Evolutionary conservation across 1,140 invertebrate species (phyloP).

Genomic region (Aplysia californica): DNA sequence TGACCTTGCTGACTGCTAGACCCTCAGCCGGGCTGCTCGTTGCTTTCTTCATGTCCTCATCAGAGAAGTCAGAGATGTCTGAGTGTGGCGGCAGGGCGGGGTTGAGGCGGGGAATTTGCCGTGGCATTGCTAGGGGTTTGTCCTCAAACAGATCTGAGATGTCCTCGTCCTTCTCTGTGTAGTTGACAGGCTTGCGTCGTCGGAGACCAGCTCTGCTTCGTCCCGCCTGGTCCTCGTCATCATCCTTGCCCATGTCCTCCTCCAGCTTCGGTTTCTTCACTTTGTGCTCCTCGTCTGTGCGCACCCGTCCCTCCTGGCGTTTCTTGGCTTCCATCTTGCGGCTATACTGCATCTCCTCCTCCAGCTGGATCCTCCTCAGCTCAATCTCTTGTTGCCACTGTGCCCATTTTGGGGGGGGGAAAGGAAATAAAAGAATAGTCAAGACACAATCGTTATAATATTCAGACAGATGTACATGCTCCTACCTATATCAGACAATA

Average conservation of each 20-base stretch:
- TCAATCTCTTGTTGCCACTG: slow-evolving; percentile 27
- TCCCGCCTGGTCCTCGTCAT: slow-evolving; percentile 21
- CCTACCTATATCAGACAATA: too few species aligned
- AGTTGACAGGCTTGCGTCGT: slow-evolving; percentile 25
- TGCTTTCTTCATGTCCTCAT: slow-evolving; percentile 30
- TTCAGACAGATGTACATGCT: too few species aligned
- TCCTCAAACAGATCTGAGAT: slow-evolving; percentile 26
- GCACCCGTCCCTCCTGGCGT: slow-evolving; percentile 11
- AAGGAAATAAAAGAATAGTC: not conserved
- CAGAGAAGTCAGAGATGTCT: slow-evolving; percentile 39
- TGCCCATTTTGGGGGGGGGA: too few species aligned
- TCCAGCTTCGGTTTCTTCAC: slow-evolving; percentile 4
- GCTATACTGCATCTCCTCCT: slow-evolving; percentile 25
- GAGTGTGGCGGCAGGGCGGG: slow-evolving; percentile 22
- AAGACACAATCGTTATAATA: not conserved
- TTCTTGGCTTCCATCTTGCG: slow-evolving; percentile 14
- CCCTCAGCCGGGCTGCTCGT: slow-evolving; percentile 30
- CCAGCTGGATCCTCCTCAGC: slow-evolving; percentile 6
- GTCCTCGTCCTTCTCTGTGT: slow-evolving; percentile 29
- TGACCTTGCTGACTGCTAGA: slow-evolving; percentile 55
- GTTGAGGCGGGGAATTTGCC: not conserved
- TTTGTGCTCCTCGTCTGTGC: slow-evolving; percentile 20
- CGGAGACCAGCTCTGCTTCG: slow-evolving; percentile 16
- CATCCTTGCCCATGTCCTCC: slow-evolving; percentile 15
- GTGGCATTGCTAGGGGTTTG: not conserved